A percentile compares a stretch with the other conserved stretches of the same genome.
Conservation (phyloP, 2,888 invertebrate species). For the Lepidocyrtoides sp. region DNA sequence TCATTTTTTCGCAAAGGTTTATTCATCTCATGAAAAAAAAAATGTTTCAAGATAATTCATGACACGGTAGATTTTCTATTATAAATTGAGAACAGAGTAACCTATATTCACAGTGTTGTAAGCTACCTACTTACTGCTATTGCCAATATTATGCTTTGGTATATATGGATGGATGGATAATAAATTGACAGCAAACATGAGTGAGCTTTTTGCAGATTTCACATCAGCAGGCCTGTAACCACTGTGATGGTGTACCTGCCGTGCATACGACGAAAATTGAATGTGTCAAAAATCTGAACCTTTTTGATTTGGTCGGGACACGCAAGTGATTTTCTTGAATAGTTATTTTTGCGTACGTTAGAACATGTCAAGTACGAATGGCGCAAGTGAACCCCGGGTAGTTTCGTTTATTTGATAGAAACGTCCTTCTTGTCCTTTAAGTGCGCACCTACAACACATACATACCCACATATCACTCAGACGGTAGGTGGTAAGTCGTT, state of each 20-base stretch:
- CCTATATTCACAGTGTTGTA: not conserved
- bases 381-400: not conserved
- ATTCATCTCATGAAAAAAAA: slow-evolving; percentile 36
- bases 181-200: slow-evolving; percentile 4
- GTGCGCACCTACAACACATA: not conserved
- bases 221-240: not conserved
- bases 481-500: not conserved
- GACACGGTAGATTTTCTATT: not conserved
- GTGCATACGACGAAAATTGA: not conserved
- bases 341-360: not conserved
- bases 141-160: not conserved
- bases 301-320: slow-evolving; percentile 19
- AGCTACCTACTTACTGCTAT: not conserved
- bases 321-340: not conserved
- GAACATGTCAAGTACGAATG: not conserved
- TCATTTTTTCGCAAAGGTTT: slow-evolving; percentile 1
- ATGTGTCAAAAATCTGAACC: not conserved
- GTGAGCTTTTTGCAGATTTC: not conserved
- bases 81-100: too few relatives aligned
- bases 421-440: not conserved
- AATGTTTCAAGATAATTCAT: not conserved
- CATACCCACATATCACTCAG: too few relatives aligned
- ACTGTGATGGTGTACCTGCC: not conserved
- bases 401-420: too few relatives aligned
- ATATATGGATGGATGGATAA: not conserved